A percentile compares a stretch with the other conserved stretches of the same genome.
These are phyloP conservation scores for Cerastis rubricosa DNA, from an alignment of 2,888 invertebrate genomes.

Conservation along the genomic window DNA sequence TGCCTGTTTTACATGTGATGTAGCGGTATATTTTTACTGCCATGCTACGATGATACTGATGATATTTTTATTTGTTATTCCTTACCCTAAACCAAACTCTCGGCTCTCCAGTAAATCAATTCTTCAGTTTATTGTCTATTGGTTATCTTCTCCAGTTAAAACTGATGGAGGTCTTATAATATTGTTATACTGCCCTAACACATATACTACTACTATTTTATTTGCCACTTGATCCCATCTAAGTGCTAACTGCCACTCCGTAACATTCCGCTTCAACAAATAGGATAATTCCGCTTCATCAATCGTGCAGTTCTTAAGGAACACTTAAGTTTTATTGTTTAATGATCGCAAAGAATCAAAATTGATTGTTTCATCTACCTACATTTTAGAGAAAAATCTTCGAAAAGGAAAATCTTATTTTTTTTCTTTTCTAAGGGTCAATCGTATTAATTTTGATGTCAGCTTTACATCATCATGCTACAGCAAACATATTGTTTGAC, in stretches of 20 bases:
- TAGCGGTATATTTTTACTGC: constrained; percentile 4
- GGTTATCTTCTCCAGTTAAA: neutral
- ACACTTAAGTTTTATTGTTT: neutral
- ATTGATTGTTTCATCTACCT: neutral
- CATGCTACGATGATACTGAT: neutral
- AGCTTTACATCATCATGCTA: neutral
- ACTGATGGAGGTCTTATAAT: neutral
- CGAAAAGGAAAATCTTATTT: too few species aligned
- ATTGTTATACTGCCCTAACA: neutral
- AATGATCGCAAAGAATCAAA: too few species aligned
- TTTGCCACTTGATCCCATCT: neutral
- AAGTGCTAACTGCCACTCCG: neutral
- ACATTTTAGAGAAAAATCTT: neutral
- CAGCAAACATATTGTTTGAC: neutral
- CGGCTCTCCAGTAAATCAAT: neutral
- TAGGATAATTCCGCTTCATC: too few species aligned
- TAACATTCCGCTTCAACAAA: too few species aligned
- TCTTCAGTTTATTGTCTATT: neutral
- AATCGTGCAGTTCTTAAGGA: neutral
- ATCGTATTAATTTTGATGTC: neutral
- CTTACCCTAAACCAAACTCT: neutral
- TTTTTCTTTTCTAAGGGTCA: neutral
- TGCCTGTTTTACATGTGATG: neutral
- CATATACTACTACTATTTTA: too few species aligned
- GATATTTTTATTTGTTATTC: neutral